Conservation (phyloP, 2,888 invertebrate species). For the Calameuta filiformis region DNA sequence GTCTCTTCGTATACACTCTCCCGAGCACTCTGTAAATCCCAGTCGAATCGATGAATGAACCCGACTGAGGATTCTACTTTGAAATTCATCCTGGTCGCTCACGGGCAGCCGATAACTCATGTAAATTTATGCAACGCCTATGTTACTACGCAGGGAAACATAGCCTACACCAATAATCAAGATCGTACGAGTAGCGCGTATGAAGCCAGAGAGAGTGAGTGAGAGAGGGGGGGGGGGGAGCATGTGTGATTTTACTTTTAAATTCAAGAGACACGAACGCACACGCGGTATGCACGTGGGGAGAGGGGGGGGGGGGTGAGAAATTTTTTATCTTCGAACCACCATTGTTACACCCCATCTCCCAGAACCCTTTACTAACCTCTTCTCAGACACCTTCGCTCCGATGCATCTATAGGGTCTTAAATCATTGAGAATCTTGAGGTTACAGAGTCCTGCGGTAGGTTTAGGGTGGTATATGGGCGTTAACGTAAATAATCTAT, state of each 20-base stretch:
- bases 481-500: background rate
- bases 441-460: background rate
- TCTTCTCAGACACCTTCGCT: background rate
- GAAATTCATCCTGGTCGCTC: constrained; percentile 40
- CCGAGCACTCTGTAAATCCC: background rate
- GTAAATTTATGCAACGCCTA: constrained; percentile 34
- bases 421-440: background rate
- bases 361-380: background rate
- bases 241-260: constrained; percentile 46
- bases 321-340: background rate
- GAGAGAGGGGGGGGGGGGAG: constrained; percentile 14
- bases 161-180: constrained; percentile 41
- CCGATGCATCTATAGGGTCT: background rate
- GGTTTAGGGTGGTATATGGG: background rate
- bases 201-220: constrained; percentile 4
- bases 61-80: constrained; percentile 22
- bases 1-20: background rate
- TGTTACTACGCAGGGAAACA: constrained; percentile 19
- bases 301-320: too few species aligned
- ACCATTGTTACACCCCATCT: background rate
- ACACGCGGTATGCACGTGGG: background rate
- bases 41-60: constrained; percentile 16
- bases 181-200: constrained; percentile 29
- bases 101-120: constrained; percentile 41
- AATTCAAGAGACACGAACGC: constrained; percentile 31